These are phyloP conservation scores for Oxyura jamaicensis DNA, from an alignment of 2,113 vertebrate genomes.

Conservation along the genomic window DNA sequence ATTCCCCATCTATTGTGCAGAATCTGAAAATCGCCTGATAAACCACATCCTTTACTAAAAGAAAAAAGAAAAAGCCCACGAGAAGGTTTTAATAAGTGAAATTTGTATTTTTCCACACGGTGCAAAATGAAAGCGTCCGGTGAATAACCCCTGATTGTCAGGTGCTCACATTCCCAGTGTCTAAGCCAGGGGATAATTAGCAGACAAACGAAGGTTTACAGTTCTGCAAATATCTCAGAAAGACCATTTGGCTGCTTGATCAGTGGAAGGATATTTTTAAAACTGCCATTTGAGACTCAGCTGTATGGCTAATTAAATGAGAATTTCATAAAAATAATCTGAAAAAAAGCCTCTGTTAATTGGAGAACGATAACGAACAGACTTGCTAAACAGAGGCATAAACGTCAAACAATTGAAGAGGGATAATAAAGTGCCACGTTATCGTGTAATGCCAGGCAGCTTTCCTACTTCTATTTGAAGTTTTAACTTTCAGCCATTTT, in stretches of 20 bases:
- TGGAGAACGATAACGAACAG: conserved; percentile 50
- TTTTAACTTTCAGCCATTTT: neutral
- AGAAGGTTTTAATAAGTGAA: conserved; percentile 48
- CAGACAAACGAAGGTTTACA: conserved; percentile 59
- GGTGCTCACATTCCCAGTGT: conserved; percentile 56
- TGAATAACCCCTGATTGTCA: conserved; percentile 74
- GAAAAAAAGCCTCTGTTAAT: conserved; percentile 52
- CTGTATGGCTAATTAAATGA: conserved; percentile 65
- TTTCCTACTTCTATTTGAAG: conserved; percentile 32
- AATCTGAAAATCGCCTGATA: conserved; percentile 52
- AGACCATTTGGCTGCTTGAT: conserved; percentile 67
- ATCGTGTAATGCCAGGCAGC: conserved; percentile 43
- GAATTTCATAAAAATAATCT: conserved; percentile 61
- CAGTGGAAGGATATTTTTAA: conserved; percentile 62
- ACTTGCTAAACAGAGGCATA: conserved; percentile 43
- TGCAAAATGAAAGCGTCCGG: conserved; percentile 13
- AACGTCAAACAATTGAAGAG: conserved; percentile 40
- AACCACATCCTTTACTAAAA: conserved; percentile 59
- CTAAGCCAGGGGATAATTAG: conserved; percentile 61
- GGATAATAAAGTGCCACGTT: conserved; percentile 46
- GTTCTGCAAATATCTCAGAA: conserved; percentile 40
- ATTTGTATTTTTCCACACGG: conserved; percentile 53
- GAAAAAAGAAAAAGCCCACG: conserved; percentile 21
- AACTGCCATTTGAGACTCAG: conserved; percentile 64
- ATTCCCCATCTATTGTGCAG: conserved; percentile 64